Percentiles rank a stretch among this genome's conserved stretches.
These are phyloP conservation scores for Phyllotis vaccarum DNA, from an alignment of 2,797 vertebrate genomes.

Conservation along the genomic window DNA sequence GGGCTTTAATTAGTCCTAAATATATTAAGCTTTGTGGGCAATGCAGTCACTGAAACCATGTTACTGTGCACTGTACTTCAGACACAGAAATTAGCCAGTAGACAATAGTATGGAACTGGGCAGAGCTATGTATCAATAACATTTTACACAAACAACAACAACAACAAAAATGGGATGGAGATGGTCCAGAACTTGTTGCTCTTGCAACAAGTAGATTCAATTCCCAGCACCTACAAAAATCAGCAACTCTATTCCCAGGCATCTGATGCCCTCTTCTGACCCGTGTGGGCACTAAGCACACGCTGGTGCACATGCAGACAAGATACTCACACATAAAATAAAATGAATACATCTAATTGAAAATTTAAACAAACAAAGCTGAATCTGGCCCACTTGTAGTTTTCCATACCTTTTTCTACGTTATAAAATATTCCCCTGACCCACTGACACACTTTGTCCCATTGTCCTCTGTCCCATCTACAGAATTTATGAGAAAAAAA, in stretches of 20 bases:
- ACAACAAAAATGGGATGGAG: not conserved
- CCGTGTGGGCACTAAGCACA: not conserved
- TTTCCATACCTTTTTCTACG: not conserved
- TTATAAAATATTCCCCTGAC: not conserved
- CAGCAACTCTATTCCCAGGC: not conserved
- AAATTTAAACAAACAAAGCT: not conserved
- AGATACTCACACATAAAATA: not conserved
- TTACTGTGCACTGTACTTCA: not conserved
- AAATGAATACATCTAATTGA: not conserved
- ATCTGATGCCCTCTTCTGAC: not conserved
- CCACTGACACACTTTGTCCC: not conserved
- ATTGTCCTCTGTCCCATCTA: too few relatives aligned
- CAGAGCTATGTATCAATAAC: not conserved
- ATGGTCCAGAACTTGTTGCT: not conserved
- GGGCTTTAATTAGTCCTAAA: not conserved
- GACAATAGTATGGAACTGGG: not conserved
- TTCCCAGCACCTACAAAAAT: not conserved
- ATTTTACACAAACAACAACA: not conserved
- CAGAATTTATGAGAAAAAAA: not conserved
- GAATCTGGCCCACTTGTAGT: not conserved
- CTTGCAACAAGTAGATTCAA: not conserved
- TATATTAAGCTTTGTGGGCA: slow-evolving; percentile 22
- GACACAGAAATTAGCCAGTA: not conserved
- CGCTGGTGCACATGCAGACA: not conserved
- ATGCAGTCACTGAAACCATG: not conserved